Evolutionary conservation across 2,113 vertebrate genomes (phyloP).

Genomic region (Chamaetylas fuelleborni): DNA sequence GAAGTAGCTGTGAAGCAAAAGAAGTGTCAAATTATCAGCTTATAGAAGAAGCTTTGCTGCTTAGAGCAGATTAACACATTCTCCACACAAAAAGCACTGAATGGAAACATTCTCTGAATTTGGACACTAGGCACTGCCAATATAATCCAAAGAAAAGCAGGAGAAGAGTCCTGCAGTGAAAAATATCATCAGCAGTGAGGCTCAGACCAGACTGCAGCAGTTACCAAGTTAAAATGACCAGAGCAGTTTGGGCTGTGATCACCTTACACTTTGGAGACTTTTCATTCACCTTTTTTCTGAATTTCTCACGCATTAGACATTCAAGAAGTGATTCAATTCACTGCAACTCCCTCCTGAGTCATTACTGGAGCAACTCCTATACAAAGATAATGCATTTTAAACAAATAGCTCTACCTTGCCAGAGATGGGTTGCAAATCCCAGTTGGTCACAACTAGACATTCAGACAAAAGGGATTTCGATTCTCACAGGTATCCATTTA

Average conservation of each 20-base stretch:
- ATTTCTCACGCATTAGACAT: not conserved
- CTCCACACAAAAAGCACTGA: not conserved
- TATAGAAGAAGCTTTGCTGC: not conserved
- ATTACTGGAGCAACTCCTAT: not conserved
- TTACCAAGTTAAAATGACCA: not conserved
- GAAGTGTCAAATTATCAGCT: not conserved
- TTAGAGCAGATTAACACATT: not conserved
- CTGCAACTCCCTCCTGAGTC: not conserved
- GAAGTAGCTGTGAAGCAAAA: not conserved
- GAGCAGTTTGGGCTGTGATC: not conserved
- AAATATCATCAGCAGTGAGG: not conserved
- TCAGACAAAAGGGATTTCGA: not conserved
- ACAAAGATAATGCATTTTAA: slow-evolving; percentile 11
- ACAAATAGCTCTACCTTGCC: not conserved
- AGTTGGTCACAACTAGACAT: not conserved
- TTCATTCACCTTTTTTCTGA: not conserved
- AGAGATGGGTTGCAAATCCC: not conserved
- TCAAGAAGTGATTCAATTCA: not conserved
- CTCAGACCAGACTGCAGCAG: not conserved
- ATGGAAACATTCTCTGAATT: not conserved
- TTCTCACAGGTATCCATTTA: not conserved
- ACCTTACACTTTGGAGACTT: not conserved
- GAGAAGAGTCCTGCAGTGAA: not conserved
- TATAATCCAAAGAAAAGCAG: not conserved
- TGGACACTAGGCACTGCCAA: not conserved